Evolutionary conservation across 2,888 invertebrate genomes (phyloP).

Genomic region (Chymomyza amoena): DNA sequence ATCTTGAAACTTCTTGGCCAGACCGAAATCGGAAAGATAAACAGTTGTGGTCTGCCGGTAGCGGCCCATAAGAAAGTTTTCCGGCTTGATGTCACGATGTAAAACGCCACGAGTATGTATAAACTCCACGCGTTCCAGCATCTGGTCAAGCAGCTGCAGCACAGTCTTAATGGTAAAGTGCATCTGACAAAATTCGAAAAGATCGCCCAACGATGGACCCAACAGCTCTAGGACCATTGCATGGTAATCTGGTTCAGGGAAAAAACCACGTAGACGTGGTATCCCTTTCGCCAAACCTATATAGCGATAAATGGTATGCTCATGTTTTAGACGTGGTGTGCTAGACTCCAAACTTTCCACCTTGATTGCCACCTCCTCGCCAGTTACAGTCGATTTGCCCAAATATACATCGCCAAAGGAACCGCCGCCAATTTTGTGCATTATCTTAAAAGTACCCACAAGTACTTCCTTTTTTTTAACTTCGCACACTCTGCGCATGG

Average conservation of each 20-base stretch:
- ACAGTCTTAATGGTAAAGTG: conserved; percentile 99
- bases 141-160: conserved; percentile 96
- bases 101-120: conserved; percentile 98
- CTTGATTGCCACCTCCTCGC: conserved; percentile 98
- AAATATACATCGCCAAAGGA: conserved; percentile 99
- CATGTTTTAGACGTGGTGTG: conserved; percentile 98
- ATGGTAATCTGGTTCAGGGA: conserved; percentile 97
- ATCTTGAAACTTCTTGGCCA: conserved; percentile 98
- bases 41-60: conserved; percentile 96
- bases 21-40: conserved; percentile 98
- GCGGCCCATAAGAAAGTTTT: conserved; percentile 98
- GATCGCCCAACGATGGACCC: conserved; percentile 96
- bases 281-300: conserved; percentile 97
- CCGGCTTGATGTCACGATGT: conserved; percentile 96
- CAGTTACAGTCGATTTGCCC: conserved; percentile 93
- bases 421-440: conserved; percentile 97
- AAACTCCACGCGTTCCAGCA: conserved; percentile 95
- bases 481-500: background rate
- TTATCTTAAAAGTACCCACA: conserved; percentile 96
- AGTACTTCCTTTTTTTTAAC: conserved; percentile 82
- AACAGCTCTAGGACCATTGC: conserved; percentile 99
- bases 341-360: conserved; percentile 98
- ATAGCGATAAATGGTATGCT: conserved; percentile 98
- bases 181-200: conserved; percentile 98
- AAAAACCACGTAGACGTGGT: conserved; percentile 96